phyloP scores from a whole-genome alignment of 1,140 invertebrate genomes.

The Pseudobourletiella spinata region DNA sequence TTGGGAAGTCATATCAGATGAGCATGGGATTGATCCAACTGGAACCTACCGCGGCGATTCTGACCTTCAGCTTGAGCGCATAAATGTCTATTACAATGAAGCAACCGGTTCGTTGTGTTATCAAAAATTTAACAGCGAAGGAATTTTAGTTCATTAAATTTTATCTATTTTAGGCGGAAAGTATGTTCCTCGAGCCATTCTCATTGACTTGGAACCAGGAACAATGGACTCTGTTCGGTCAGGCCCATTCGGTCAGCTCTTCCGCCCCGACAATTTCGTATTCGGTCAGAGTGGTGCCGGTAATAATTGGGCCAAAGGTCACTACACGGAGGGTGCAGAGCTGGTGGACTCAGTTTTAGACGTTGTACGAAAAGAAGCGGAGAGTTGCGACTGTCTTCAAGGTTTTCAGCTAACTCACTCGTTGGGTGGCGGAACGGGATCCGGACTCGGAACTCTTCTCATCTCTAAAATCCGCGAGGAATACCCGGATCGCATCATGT shows the following conservation, averaged over 20 bases:
- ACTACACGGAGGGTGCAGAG: no score
- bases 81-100: slow-evolving; percentile 50
- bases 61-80: slow-evolving; percentile 45
- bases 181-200: slow-evolving; percentile 81
- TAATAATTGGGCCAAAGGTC: no score
- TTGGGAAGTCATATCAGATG: slow-evolving; percentile 50
- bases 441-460: slow-evolving; percentile 75
- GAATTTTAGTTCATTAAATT: no score
- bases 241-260: slow-evolving; percentile 70
- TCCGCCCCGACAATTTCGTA: slow-evolving; percentile 79
- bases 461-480: slow-evolving; percentile 77
- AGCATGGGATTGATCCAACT: slow-evolving; percentile 45
- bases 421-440: no score
- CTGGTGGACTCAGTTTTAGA: slow-evolving; percentile 50
- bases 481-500: slow-evolving; percentile 86
- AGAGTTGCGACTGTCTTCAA: slow-evolving; percentile 48
- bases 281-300: no score
- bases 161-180: no score
- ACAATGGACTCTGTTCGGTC: slow-evolving; percentile 34
- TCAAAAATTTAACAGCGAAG: slow-evolving; percentile 7
- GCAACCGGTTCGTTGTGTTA: slow-evolving; percentile 41
- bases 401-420: slow-evolving; percentile 51
- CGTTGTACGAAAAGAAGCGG: slow-evolving; percentile 50
- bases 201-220: no score
- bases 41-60: slow-evolving; percentile 44